Base-by-base conservation (phyloP, 2,113 vertebrate genomes). In the Andinoacara biseriatus region DNA sequence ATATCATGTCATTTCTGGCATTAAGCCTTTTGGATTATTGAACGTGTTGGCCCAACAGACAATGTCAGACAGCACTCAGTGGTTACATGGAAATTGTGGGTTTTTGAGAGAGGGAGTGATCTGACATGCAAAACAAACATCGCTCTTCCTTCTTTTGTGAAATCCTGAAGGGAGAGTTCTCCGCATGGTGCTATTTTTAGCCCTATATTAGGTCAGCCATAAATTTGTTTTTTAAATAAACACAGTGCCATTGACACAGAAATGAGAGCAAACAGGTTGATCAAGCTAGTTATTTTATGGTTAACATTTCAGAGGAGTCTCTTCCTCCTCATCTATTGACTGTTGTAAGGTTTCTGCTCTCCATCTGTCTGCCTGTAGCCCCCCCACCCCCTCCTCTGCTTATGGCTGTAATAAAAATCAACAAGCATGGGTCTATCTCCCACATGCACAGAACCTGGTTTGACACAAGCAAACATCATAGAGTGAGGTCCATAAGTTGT, bases 71-170 rank as follows among this genome's bases (percentile, higher is more conserved):
- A 26, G 26, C 43, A 61, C 63, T 82, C 63, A 15, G 22, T 10
- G 31, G 58, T 82, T 84, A 92, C 82, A 89, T 88, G 87, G 83
- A 93, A 90, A 91, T 91, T 67, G 81, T 46, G 74, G 65, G 77
- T 85, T 91, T 85, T 59, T 43, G 77, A 90, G 54, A 62, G 80
- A 87, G 83, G 87, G 83, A 90, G 87, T 87, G 86, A 91, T 90
- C 59, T 80, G 72, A 80, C 59, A 81, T 85, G 61, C 82, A 87
- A 91, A 91, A 81, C 90, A 92, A 92, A 92, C 74, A 90, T 33
- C 13, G 65, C 60, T 89, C 86, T 90, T 90, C 90, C 83, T 90
- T 89, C 81, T 80, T 86, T 92, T 91, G 84, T 88, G 82, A 83
- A 74, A 87, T 80, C 24, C 63, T 40, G 33, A 35, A 54, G 59